Evolutionary conservation across 2,888 invertebrate species (phyloP), one percentile per base, ranked within the genome.

Genomic region (Camptogramma bilineatum): DNA sequence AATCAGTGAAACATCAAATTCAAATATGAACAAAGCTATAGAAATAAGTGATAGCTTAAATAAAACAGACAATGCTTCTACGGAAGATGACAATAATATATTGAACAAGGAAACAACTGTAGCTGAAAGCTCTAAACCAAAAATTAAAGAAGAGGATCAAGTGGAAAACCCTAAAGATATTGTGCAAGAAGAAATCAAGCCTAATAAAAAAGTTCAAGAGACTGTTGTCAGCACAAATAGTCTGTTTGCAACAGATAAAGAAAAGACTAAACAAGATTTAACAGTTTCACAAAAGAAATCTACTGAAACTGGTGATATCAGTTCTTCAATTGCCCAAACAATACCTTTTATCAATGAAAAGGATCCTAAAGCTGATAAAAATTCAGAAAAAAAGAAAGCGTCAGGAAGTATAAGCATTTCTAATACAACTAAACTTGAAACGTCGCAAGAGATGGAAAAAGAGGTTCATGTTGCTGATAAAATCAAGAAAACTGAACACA

Each of bases 161-260:
- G 2, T 39, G 10, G 61, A 28, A 19, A 62, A 24, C 39, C 17
- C 34, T 28, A 55, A 42, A 31, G 52, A 44, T 19, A 18, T 54
- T 19, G 51, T 62, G 48, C 47, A 53, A 47, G 48, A 68, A 46
- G 46, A 64, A 16, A 18, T 31, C 0, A 61, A 46, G 44, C n/a
- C 3, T 18, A 17, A 10, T 39, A 52, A 51, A 24, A 55, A 39
- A 19, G 21, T 34, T 28, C 52, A 44, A 52, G 55, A 52, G 16
- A 24, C 24, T 28, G 28, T 31, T 9, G 47, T 16, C 13, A 62
- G 24, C 46, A 56, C 34, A 8, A 31, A 31, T 39, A 16, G 52
- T 57, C 1, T 28, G n/a, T 34, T 24, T 9, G 51, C 54, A 2
- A 52, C 31, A n/a, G 24, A 9, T 16, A 47, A 39, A 39, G 24